phyloP scores from a whole-genome alignment of 2,113 vertebrate genomes.

The Dolichotis patagonum region DNA sequence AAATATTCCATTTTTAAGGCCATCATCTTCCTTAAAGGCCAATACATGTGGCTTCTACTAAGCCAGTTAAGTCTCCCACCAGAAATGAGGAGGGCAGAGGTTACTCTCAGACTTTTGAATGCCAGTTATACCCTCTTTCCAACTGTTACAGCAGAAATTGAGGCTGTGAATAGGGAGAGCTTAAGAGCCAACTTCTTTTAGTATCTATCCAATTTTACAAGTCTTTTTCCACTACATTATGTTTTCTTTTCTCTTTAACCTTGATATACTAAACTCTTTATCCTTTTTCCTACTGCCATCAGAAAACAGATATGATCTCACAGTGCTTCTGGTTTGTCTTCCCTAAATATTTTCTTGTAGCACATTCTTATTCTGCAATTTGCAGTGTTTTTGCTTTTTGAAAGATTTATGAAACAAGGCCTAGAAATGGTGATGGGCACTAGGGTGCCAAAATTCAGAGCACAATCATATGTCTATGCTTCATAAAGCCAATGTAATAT shows the following conservation, averaged over 20 bases:
- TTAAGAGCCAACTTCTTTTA: not conserved
- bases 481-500: constrained; percentile 7
- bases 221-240: constrained; percentile 17
- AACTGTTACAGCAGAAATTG: not conserved
- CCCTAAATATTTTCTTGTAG: not conserved
- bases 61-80: not conserved
- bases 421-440: not conserved
- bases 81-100: not conserved
- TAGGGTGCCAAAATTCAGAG: not conserved
- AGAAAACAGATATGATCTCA: not conserved
- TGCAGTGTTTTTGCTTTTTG: not conserved
- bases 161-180: fast-evolving
- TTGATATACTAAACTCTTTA: constrained; percentile 19
- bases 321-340: not conserved
- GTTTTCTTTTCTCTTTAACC: constrained; percentile 24
- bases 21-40: constrained; percentile 11
- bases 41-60: not conserved
- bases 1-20: constrained; percentile 44
- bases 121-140: not conserved
- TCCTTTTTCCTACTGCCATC: not conserved
- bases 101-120: not conserved
- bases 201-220: constrained; percentile 39
- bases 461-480: not conserved
- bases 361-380: constrained; percentile 48
- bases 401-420: constrained; percentile 6